phyloP scores from a whole-genome alignment of 2,888 invertebrate genomes.

The Chirona hameri region DNA sequence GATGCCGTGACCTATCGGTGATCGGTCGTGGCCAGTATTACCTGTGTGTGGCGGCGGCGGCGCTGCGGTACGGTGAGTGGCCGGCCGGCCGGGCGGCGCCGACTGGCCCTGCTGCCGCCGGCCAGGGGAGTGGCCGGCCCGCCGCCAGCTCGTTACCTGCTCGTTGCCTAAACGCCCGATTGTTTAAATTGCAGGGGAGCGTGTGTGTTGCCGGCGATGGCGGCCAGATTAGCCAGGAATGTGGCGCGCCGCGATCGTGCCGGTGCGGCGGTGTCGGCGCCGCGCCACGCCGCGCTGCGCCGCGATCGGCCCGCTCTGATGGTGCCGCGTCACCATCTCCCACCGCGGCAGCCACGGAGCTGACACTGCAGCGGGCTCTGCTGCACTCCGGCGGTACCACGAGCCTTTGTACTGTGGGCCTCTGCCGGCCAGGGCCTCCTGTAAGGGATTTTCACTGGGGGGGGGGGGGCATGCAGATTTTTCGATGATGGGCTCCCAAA shows the following conservation, averaged over 20 bases:
- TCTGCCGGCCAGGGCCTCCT: no score
- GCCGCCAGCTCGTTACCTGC: background rate
- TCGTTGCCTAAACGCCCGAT: constrained; percentile 12
- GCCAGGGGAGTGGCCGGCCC: background rate
- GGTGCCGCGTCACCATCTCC: background rate
- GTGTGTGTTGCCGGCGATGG: constrained; percentile 3
- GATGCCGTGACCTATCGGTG: no score
- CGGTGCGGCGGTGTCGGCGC: no score
- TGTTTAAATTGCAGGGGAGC: constrained; percentile 22
- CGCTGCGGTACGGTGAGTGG: background rate
- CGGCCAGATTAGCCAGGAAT: background rate
- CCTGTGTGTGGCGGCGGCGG: background rate
- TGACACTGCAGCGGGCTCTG: no score
- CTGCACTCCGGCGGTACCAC: no score
- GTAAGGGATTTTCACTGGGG: no score
- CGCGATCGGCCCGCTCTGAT: background rate
- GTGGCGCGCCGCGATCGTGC: background rate
- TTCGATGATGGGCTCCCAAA: no score
- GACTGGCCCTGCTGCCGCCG: background rate
- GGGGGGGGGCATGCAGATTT: no score
- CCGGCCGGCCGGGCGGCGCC: background rate
- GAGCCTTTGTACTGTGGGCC: background rate
- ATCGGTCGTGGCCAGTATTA: background rate
- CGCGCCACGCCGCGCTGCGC: background rate
- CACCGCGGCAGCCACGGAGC: background rate